Evolutionary conservation across 2,797 vertebrate species (phyloP).

Genomic region (Clarias fuscus): DNA sequence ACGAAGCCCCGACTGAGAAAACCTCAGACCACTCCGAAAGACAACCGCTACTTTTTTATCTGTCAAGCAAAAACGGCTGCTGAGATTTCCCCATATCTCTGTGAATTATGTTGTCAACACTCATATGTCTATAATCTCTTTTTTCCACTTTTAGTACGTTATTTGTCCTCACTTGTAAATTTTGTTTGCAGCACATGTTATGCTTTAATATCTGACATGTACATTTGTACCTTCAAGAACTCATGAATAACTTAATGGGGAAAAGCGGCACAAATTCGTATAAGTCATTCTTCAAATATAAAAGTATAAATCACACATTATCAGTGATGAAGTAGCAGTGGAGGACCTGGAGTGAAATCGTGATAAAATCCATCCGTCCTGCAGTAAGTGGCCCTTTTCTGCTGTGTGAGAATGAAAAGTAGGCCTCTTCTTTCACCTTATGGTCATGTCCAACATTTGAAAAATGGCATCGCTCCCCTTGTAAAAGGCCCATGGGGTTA

Average conservation of each 20-base stretch:
- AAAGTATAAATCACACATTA: conserved; percentile 59
- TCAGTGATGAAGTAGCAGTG: conserved; percentile 50
- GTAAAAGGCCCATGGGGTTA: conserved; percentile 80
- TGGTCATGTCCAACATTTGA: conserved; percentile 75
- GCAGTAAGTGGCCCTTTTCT: conserved; percentile 70
- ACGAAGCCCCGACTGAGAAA: conserved; percentile 17
- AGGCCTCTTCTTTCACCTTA: conserved; percentile 72
- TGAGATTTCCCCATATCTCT: conserved; percentile 34
- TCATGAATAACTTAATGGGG: conserved; percentile 46
- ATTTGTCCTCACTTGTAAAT: conserved; percentile 47
- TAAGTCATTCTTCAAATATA: conserved; percentile 49
- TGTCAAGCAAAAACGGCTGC: conserved; percentile 20
- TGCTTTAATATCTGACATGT: conserved; percentile 45
- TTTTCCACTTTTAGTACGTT: conserved; percentile 33
- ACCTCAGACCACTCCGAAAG: conserved; percentile 20
- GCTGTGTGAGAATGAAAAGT: conserved; percentile 75
- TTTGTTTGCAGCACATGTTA: conserved; percentile 49
- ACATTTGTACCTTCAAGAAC: conserved; percentile 52
- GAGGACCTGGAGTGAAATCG: conserved; percentile 50
- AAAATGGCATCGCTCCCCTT: conserved; percentile 79
- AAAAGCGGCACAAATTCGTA: conserved; percentile 54
- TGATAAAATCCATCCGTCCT: conserved; percentile 56
- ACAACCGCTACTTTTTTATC: conserved; percentile 10
- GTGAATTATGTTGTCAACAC: conserved; percentile 33
- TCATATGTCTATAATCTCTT: conserved; percentile 36